Conservation (phyloP, 2,797 vertebrate genomes). For the Sus cebifrons region DNA sequence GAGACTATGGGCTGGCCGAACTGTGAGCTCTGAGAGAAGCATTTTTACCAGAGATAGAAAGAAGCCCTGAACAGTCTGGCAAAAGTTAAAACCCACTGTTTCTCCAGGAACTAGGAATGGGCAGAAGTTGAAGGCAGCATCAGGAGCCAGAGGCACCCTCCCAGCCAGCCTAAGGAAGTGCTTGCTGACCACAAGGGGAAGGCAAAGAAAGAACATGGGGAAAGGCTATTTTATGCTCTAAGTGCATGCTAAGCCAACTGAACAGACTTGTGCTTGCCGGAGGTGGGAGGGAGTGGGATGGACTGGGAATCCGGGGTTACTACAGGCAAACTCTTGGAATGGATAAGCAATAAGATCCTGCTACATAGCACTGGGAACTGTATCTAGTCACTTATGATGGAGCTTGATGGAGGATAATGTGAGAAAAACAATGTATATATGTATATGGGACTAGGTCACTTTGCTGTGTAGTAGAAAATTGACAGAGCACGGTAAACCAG, state of each 20-base stretch:
- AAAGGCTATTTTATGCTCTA: not conserved
- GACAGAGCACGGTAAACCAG: too few relatives aligned
- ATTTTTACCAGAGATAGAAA: not conserved
- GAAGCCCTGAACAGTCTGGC: not conserved
- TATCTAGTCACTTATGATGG: too few relatives aligned
- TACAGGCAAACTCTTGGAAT: too few relatives aligned
- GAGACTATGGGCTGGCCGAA: not conserved
- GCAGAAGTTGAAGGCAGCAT: not conserved
- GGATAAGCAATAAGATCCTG: too few relatives aligned
- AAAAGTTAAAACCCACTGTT: not conserved
- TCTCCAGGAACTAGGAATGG: not conserved
- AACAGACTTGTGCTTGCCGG: too few relatives aligned
- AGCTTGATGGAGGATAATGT: too few relatives aligned
- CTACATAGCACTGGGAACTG: too few relatives aligned
- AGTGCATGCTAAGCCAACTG: not conserved
- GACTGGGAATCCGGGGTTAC: too few relatives aligned
- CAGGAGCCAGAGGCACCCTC: not conserved
- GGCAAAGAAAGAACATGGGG: not conserved
- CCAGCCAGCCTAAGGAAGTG: not conserved
- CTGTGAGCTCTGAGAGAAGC: not conserved
- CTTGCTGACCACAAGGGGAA: not conserved
- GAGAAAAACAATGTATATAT: too few relatives aligned
- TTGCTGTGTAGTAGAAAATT: too few relatives aligned
- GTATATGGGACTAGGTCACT: too few relatives aligned
- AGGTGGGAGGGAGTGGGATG: too few relatives aligned